phyloP scores from a whole-genome alignment of 2,888 invertebrate species.

The Clepsis dumicolana region DNA sequence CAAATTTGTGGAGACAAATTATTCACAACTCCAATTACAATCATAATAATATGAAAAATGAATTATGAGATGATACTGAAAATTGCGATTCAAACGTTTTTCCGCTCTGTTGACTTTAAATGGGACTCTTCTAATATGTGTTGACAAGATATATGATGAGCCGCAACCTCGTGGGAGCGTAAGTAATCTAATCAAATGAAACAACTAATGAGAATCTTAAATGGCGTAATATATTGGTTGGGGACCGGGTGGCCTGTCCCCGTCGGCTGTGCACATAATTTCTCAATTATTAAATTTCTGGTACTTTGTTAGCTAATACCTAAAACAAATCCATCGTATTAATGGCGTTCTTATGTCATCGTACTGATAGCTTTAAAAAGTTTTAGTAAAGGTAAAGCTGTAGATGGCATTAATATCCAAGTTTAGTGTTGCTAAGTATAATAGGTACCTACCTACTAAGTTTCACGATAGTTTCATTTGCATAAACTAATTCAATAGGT shows the following conservation, averaged over 20 bases:
- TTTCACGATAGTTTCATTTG: not conserved
- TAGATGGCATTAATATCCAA: not conserved
- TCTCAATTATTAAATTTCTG: slow-evolving; percentile 48
- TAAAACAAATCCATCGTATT: not conserved
- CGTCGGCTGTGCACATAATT: slow-evolving; percentile 48
- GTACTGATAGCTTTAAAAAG: not conserved
- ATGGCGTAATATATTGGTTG: slow-evolving; percentile 80
- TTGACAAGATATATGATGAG: slow-evolving; percentile 75
- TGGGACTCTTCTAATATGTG: slow-evolving; percentile 64
- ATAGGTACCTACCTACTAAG: not conserved
- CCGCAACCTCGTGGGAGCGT: slow-evolving; percentile 69
- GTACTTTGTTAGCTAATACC: slow-evolving; percentile 19
- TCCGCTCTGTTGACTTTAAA: slow-evolving; percentile 66
- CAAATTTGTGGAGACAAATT: slow-evolving; percentile 10
- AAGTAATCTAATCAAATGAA: slow-evolving; percentile 80
- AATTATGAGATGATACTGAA: slow-evolving; percentile 33
- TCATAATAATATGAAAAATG: slow-evolving; percentile 19
- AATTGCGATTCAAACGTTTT: slow-evolving; percentile 53
- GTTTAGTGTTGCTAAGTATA: not conserved
- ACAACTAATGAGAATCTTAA: slow-evolving; percentile 81
- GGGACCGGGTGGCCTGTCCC: slow-evolving; percentile 66
- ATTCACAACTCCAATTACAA: slow-evolving; percentile 20
- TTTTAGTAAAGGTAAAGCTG: not conserved
- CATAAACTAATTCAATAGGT: not conserved
- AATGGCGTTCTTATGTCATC: not conserved